Evolutionary conservation across 2,113 vertebrate genomes (phyloP), one percentile per base, ranked within the genome.

Genomic region (Tympanuchus pallidicinctus): DNA sequence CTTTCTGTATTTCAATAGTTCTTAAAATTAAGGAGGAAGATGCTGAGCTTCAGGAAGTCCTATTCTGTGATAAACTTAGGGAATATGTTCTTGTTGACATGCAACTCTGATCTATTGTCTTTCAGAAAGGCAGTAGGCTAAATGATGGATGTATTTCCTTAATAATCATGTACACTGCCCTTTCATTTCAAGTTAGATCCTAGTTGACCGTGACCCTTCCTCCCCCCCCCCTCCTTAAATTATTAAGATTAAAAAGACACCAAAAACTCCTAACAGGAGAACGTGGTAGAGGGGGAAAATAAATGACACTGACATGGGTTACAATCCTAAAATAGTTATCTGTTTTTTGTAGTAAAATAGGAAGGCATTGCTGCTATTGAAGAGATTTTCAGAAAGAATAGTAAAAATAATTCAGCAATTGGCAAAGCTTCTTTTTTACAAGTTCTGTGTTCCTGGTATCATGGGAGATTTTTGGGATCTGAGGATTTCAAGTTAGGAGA

Each of bases 191-290:
- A 67, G 34, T 82, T 80, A 30, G 38, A 25, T 56, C 82, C 83
- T 57, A 57, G 60, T 75, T 77, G 24, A 64, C 13, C 3, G 3
- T 73, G 72, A 45, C 5, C 34, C 6, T 34, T 34, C 34, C 8
- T 85, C 5, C 4, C 5, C 2, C 2, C 16, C 6, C 11, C 21
- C 5, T 1, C 3, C 4, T 40, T 10, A 20, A 11, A 42, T 94
- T 56, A 64, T 86, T 87, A 69, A 84, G 78, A 84, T 71, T 10
- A 9, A 32, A 30, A 30, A 56, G 28, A 30, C 38, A 2, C 48
- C 67, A 69, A 88, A 2, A 4, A 3, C 3, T 86, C 0, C 7
- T 73, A 24, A 13, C 17, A 70, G 48, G 47, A 48, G 11, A 20
- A 30, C 32, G 30, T 81, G 22, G 42, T 52, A 52, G 57, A 81